Evolutionary conservation across 2,888 invertebrate genomes (phyloP).

Genomic region (Athalia cordata): DNA sequence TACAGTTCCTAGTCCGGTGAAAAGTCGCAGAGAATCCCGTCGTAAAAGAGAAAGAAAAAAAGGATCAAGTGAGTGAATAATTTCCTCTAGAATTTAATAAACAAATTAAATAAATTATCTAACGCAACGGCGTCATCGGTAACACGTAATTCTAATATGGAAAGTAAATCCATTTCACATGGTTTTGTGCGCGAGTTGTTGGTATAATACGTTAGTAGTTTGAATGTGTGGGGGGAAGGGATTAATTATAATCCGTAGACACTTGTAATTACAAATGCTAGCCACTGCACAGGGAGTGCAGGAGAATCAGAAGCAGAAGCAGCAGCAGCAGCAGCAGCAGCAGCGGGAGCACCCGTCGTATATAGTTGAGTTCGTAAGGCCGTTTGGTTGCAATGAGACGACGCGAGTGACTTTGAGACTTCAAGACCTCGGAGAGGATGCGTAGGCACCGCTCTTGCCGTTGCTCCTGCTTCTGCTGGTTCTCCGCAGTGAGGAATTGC

Average conservation of each 20-base stretch:
- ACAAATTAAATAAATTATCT: no score
- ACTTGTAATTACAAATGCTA: slow-evolving; percentile 44
- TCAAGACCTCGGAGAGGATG: slow-evolving; percentile 44
- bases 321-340: no score
- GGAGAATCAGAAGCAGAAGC: no score
- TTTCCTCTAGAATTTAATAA: no score
- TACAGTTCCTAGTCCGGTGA: no score
- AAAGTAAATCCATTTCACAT: slow-evolving; percentile 37
- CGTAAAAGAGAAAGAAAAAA: no score
- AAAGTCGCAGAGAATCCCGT: no score
- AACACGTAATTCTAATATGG: slow-evolving; percentile 18
- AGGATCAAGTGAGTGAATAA: no score
- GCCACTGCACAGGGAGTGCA: slow-evolving; percentile 32
- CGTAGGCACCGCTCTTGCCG: slow-evolving; percentile 39
- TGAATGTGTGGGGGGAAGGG: background rate
- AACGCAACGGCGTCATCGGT: background rate
- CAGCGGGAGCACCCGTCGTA: slow-evolving; percentile 16
- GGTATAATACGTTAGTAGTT: background rate
- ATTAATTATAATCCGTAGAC: slow-evolving; percentile 43
- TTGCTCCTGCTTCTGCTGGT: no score
- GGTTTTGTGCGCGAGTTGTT: slow-evolving; percentile 6
- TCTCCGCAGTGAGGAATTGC: slow-evolving; percentile 42
- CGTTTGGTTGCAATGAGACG: slow-evolving; percentile 12
- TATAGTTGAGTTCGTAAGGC: slow-evolving; percentile 19
- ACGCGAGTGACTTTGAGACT: slow-evolving; percentile 43